These are phyloP conservation scores for Cerastis rubricosa DNA, from an alignment of 2,888 invertebrate species.

Conservation along the genomic window DNA sequence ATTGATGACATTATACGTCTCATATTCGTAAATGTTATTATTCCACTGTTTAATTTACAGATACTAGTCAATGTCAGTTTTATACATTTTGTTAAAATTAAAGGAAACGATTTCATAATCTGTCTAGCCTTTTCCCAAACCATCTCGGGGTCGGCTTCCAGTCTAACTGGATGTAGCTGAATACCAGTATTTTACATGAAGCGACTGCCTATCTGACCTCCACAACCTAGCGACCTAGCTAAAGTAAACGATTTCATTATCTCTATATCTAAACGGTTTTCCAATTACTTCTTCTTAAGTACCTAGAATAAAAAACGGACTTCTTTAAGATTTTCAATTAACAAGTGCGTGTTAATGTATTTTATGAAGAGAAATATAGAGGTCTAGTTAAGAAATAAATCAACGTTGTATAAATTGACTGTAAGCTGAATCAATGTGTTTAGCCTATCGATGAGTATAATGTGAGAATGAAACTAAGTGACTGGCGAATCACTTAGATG, in stretches of 20 bases:
- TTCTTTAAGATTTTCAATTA: conserved; percentile 9
- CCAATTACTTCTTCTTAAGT: neutral
- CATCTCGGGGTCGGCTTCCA: no score
- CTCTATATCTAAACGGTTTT: neutral
- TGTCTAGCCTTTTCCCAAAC: no score
- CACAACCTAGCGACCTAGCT: no score
- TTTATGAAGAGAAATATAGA: conserved; percentile 17
- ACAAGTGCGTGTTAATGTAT: neutral
- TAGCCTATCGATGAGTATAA: conserved; percentile 52
- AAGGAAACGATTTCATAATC: no score
- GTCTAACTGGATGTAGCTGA: no score
- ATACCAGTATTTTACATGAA: no score
- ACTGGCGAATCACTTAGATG: conserved; percentile 63
- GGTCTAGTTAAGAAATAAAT: conserved; percentile 59
- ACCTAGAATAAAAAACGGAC: neutral
- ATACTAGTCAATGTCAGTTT: neutral
- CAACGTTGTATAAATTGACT: conserved; percentile 22
- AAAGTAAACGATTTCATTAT: neutral
- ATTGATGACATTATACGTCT: neutral
- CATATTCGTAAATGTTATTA: neutral
- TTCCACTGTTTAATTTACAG: neutral
- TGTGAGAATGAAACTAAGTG: conserved; percentile 41
- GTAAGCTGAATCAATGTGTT: conserved; percentile 41
- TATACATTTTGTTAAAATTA: no score
- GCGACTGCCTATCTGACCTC: no score